Evolutionary conservation across 2,888 invertebrate species (phyloP).

Genomic region (Boloria euphrosyne): DNA sequence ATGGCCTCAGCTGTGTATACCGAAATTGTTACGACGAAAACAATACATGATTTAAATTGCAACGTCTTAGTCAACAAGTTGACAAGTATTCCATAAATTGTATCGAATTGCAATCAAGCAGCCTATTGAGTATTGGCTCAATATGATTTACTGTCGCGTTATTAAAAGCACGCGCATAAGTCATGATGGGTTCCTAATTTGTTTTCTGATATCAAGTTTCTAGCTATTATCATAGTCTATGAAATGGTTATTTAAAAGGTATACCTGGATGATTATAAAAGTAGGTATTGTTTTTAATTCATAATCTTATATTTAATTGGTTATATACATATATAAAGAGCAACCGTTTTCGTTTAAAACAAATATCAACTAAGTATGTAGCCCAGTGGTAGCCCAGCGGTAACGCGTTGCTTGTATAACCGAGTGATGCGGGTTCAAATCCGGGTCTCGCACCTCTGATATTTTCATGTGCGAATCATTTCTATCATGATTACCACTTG

Average conservation of each 20-base stretch:
- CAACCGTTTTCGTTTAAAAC: too few relatives aligned
- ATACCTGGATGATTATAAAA: constrained; percentile 1
- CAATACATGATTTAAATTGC: constrained; percentile 22
- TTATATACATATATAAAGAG: too few relatives aligned
- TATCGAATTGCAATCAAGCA: constrained; percentile 30
- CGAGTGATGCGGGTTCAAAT: too few relatives aligned
- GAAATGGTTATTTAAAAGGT: constrained; percentile 15
- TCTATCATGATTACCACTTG: too few relatives aligned
- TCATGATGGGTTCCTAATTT: constrained; percentile 32
- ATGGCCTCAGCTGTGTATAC: constrained; percentile 24
- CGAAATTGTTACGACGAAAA: constrained; percentile 18
- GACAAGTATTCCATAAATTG: constrained; percentile 23
- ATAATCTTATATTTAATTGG: not conserved
- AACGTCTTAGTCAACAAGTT: constrained; percentile 19
- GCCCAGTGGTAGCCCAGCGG: too few relatives aligned
- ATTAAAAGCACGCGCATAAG: constrained; percentile 46
- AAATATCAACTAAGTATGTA: too few relatives aligned
- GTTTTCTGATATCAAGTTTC: constrained; percentile 23
- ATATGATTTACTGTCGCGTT: constrained; percentile 47
- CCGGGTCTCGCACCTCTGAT: too few relatives aligned
- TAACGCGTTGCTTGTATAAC: too few relatives aligned
- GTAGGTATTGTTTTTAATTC: not conserved
- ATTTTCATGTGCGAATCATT: too few relatives aligned
- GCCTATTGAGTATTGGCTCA: constrained; percentile 43
- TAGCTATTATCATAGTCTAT: not conserved